Evolutionary conservation across 2,797 vertebrate species (phyloP).

Genomic region (Miichthys miiuy): DNA sequence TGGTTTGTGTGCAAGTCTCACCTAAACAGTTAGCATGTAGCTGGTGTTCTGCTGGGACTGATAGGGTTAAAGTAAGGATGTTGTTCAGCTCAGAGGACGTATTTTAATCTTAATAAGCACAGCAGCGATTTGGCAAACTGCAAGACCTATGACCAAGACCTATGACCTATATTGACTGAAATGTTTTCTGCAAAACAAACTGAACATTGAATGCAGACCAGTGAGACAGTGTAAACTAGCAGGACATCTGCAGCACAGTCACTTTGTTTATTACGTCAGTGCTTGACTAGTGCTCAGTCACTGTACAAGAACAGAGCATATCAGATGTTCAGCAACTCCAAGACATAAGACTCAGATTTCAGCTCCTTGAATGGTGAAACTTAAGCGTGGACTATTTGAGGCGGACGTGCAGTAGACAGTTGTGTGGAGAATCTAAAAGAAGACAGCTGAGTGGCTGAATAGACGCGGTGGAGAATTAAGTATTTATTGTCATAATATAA

Average conservation of each 20-base stretch:
- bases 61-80: neutral
- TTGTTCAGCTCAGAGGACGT: neutral
- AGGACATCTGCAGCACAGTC: constrained; percentile 2
- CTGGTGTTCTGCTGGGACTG: neutral
- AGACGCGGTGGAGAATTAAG: neutral
- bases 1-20: too few relatives aligned
- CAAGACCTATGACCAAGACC: too few relatives aligned
- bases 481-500: neutral
- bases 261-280: constrained; percentile 27
- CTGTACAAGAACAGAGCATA: constrained; percentile 37
- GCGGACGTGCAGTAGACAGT: constrained; percentile 22
- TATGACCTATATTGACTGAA: neutral
- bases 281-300: constrained; percentile 8
- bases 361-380: constrained; percentile 62
- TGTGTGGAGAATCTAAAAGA: constrained; percentile 23
- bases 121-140: neutral
- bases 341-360: constrained; percentile 65
- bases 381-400: constrained; percentile 57
- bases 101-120: neutral
- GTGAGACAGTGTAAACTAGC: neutral
- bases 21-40: too few relatives aligned
- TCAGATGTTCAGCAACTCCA: constrained; percentile 42
- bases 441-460: constrained; percentile 40
- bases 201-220: neutral
- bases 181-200: neutral